phyloP scores from a whole-genome alignment of 2,797 vertebrate species.

The Sphenodon punctatus region DNA sequence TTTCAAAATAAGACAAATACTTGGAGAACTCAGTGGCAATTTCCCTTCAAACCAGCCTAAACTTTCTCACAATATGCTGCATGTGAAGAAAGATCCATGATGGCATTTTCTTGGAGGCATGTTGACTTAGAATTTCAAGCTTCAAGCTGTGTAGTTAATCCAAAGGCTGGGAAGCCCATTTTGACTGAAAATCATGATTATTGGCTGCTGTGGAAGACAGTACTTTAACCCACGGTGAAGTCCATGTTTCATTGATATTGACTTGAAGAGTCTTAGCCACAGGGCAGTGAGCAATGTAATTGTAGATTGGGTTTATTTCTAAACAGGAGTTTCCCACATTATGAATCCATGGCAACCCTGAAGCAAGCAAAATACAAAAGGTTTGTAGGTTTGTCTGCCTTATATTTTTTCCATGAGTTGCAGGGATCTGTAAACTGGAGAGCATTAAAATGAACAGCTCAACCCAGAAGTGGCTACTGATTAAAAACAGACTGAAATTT shows the following conservation, averaged over 20 bases:
- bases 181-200: background rate
- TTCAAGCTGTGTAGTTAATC: background rate
- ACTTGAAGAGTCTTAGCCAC: background rate
- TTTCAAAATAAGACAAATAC: background rate
- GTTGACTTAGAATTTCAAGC: background rate
- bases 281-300: background rate
- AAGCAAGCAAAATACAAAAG: too few relatives aligned
- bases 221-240: background rate
- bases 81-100: background rate
- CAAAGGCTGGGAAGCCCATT: background rate
- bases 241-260: background rate
- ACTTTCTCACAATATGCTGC: background rate
- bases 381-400: too few relatives aligned
- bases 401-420: too few relatives aligned
- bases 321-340: too few relatives aligned
- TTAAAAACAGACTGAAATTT: too few relatives aligned
- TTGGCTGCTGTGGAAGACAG: background rate
- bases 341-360: too few relatives aligned
- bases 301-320: background rate
- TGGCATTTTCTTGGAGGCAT: background rate
- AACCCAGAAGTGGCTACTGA: too few relatives aligned
- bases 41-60: background rate
- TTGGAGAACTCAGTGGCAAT: background rate
- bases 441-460: background rate
- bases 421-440: background rate